These are phyloP conservation scores for Bruchidius siliquastri DNA, from an alignment of 2,888 invertebrate genomes.

Conservation along the genomic window DNA sequence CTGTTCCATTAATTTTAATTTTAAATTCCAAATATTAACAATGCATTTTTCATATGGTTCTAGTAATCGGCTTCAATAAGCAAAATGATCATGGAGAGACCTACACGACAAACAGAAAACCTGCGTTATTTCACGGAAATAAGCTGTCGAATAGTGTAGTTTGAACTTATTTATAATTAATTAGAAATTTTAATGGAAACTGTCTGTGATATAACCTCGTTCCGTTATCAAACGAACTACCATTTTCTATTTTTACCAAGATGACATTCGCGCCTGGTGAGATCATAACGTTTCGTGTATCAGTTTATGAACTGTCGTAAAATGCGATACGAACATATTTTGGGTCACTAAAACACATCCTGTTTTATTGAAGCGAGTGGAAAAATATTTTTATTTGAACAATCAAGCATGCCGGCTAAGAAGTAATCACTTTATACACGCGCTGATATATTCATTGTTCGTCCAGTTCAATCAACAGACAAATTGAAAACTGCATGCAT, in stretches of 20 bases:
- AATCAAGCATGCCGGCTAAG: not conserved
- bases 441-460: not conserved
- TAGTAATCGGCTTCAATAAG: no score
- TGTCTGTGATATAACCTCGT: not conserved
- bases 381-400: not conserved
- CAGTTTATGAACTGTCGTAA: not conserved
- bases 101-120: no score
- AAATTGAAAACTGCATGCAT: not conserved
- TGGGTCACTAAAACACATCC: not conserved
- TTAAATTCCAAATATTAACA: no score
- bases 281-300: not conserved
- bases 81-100: no score
- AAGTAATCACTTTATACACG: not conserved
- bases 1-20: no score
- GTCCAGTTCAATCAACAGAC: not conserved
- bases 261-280: not conserved
- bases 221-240: not conserved
- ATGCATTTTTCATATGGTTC: no score
- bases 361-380: not conserved
- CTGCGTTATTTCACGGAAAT: no score
- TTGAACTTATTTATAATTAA: not conserved
- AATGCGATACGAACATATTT: not conserved
- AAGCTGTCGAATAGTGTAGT: not conserved
- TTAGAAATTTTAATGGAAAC: not conserved
- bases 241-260: not conserved